Conservation (phyloP, 2,797 vertebrate species). For the Tragopan temminckii region DNA sequence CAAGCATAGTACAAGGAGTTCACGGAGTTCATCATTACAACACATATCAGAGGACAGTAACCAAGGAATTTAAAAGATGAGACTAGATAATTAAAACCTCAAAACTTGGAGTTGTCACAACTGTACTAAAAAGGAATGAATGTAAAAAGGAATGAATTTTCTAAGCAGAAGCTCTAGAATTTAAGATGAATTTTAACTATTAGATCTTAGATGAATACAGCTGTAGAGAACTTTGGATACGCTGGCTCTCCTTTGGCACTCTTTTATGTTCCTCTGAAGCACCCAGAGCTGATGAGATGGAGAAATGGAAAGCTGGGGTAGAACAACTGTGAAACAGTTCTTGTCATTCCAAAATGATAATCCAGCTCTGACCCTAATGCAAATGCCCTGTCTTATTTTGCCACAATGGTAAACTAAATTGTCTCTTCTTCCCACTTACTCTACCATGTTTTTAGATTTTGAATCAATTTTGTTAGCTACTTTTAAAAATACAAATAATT, state of each 20-base stretch:
- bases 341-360: not conserved
- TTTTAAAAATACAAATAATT: slow-evolving; percentile 50
- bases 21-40: not conserved
- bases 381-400: not conserved
- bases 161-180: not conserved
- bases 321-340: not conserved
- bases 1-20: not conserved
- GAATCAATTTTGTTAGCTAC: slow-evolving; percentile 25
- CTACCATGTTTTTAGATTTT: not conserved
- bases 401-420: not conserved
- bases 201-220: not conserved
- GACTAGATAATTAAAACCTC: not conserved
- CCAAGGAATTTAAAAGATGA: not conserved
- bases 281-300: not conserved
- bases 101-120: not conserved
- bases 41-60: not conserved
- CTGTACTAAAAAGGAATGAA: not conserved
- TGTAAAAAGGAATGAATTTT: not conserved
- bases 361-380: not conserved
- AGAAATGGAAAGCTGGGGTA: not conserved
- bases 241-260: not conserved
- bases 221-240: not conserved
- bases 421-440: not conserved
- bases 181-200: not conserved
- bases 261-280: not conserved